Percentiles rank a stretch among this genome's conserved stretches.
Evolutionary conservation across 2,113 vertebrate species (phyloP).

Genomic region (Microtus ochrogaster): DNA sequence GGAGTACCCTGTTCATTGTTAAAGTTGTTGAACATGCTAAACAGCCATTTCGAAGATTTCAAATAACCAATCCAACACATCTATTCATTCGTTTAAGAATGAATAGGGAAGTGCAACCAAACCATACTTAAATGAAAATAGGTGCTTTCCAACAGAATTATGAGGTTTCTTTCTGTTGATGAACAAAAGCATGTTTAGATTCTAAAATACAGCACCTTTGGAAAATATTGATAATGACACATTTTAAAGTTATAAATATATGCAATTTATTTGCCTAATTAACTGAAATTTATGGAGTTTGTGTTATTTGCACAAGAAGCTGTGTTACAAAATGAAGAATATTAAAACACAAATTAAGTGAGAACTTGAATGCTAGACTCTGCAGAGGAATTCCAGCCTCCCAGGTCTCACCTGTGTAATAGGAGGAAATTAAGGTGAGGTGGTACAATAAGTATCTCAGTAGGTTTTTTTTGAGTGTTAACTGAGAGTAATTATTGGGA

Average conservation of each 20-base stretch:
- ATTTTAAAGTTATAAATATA: not conserved
- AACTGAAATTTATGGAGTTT: not conserved
- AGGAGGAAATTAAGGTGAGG: not conserved
- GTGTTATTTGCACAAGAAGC: not conserved
- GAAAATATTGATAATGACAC: not conserved
- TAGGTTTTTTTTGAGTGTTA: not conserved
- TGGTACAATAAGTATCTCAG: not conserved
- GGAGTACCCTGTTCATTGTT: not conserved
- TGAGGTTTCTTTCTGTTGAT: not conserved
- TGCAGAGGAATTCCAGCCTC: not conserved
- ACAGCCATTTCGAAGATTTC: not conserved
- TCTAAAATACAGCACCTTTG: not conserved
- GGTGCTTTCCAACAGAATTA: not conserved
- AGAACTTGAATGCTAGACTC: not conserved
- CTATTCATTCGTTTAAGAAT: not conserved
- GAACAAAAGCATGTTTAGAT: not conserved
- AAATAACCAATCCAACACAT: not conserved
- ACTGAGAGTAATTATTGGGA: not conserved
- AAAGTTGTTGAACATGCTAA: not conserved
- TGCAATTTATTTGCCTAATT: not conserved
- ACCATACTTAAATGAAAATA: not conserved
- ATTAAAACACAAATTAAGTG: not conserved
- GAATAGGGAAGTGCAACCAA: not conserved
- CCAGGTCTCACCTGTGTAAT: not conserved
- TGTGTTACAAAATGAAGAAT: not conserved